Percentiles rank a stretch among this genome's conserved stretches.
Evolutionary conservation across 1,140 invertebrate species (phyloP).

Genomic region (Drosophila lini): DNA sequence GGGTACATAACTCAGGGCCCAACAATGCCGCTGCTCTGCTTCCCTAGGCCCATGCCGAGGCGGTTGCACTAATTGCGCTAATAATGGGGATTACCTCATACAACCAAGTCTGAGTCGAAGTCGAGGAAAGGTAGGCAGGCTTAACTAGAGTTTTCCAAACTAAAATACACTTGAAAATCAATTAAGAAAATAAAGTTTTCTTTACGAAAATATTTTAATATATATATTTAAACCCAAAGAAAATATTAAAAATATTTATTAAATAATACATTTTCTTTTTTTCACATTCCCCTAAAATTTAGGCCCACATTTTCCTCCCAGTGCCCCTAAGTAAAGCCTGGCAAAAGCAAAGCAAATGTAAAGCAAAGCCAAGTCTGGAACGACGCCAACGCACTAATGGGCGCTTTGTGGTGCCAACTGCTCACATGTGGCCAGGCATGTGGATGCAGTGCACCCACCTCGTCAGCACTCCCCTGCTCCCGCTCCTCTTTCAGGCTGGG

Average conservation of each 20-base stretch:
- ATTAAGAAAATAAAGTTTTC: background rate
- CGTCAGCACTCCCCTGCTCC: background rate
- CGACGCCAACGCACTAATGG: conserved; percentile 78
- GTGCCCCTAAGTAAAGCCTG: conserved; percentile 36
- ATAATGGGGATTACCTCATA: conserved; percentile 76
- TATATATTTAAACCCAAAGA: too few species aligned
- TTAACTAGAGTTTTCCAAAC: conserved; percentile 17
- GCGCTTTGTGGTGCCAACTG: conserved; percentile 57
- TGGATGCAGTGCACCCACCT: conserved; percentile 42
- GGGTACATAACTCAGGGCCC: conserved; percentile 54
- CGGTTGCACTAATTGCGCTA: conserved; percentile 75
- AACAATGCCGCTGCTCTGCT: conserved; percentile 52
- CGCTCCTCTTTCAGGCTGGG: background rate
- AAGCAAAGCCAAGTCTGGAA: conserved; percentile 16
- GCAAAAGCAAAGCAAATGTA: conserved; percentile 19
- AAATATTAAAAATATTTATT: background rate
- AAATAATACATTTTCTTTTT: too few species aligned
- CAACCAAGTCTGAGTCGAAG: background rate
- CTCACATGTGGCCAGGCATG: conserved; percentile 59
- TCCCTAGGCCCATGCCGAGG: conserved; percentile 36
- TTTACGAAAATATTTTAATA: too few species aligned
- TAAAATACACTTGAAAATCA: conserved; percentile 1
- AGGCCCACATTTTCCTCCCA: background rate
- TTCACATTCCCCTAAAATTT: fast-evolving
- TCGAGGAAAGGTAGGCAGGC: conserved; percentile 32